Conservation (phyloP, 1,140 invertebrate species). For the Caenorhabditis briggsae region DNA sequence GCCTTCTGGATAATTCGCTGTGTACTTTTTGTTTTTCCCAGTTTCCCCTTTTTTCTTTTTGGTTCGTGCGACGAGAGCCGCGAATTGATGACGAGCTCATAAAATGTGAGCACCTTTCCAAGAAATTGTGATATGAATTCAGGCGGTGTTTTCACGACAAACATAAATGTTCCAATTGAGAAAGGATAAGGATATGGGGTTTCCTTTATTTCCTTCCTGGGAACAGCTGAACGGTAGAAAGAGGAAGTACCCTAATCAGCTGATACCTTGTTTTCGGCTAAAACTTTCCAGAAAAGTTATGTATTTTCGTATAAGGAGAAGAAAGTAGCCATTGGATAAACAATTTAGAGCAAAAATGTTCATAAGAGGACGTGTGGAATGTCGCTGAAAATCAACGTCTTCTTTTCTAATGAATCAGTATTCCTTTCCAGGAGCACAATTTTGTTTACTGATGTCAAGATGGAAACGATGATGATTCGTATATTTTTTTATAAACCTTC, state of each 20-base stretch:
- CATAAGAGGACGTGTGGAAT: not conserved
- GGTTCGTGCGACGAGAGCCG: not conserved
- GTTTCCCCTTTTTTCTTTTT: conserved; percentile 14
- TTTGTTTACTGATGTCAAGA: conserved; percentile 34
- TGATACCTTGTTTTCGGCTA: not conserved
- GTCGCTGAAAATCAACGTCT: not conserved
- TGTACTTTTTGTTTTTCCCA: conserved; percentile 48
- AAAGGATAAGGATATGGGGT: not conserved
- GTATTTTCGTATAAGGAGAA: not conserved
- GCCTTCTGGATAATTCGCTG: conserved; percentile 47
- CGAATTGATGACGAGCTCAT: conserved; percentile 36
- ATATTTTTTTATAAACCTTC: conserved; percentile 26
- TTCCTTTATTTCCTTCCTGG: not conserved
- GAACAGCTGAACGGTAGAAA: not conserved
- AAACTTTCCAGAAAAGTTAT: not conserved
- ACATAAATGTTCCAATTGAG: conserved; percentile 45
- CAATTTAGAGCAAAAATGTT: conserved; percentile 23
- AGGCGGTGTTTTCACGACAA: not conserved
- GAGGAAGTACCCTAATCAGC: conserved; percentile 14
- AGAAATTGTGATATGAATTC: conserved; percentile 49
- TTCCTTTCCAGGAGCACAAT: not conserved
- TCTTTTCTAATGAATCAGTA: not conserved
- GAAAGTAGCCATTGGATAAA: not conserved
- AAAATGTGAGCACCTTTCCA: conserved; percentile 23
- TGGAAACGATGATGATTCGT: conserved; percentile 50